A percentile compares a stretch with the other conserved stretches of the same genome.
These are phyloP conservation scores for Eretmochelys imbricata DNA, from an alignment of 2,113 vertebrate species.

Conservation along the genomic window DNA sequence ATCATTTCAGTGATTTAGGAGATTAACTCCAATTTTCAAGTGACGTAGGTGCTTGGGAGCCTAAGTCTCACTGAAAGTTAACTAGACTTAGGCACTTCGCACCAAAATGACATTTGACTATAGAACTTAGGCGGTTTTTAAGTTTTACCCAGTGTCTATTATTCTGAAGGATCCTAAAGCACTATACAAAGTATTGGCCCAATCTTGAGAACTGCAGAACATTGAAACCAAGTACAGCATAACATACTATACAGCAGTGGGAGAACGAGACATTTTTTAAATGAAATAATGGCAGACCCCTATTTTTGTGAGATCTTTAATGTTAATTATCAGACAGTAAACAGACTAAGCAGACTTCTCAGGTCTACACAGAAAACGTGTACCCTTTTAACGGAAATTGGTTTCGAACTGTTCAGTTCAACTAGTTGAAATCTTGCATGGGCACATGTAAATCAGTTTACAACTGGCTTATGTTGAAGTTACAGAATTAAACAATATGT, in stretches of 20 bases:
- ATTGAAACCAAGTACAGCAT: not conserved
- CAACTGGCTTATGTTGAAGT: not conserved
- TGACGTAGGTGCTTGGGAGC: fast-evolving
- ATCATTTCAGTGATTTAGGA: not conserved
- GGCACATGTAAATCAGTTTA: not conserved
- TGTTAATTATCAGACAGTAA: not conserved
- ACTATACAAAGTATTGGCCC: not conserved
- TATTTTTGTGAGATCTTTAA: not conserved
- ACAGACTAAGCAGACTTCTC: not conserved
- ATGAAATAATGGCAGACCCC: not conserved
- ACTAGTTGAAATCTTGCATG: not conserved
- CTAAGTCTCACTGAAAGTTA: not conserved
- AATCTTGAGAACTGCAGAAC: not conserved
- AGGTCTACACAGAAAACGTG: not conserved
- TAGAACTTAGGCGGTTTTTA: not conserved
- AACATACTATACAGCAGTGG: not conserved
- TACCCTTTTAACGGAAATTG: not conserved
- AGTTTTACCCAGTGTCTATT: not conserved
- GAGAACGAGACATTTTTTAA: not conserved
- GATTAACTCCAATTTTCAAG: not conserved
- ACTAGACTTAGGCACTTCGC: not conserved
- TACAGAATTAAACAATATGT: not conserved
- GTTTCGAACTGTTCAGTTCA: not conserved
- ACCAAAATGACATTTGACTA: not conserved
- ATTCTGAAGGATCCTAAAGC: not conserved